Conservation (phyloP, 2,888 invertebrate species). For the Ctena decussata region DNA sequence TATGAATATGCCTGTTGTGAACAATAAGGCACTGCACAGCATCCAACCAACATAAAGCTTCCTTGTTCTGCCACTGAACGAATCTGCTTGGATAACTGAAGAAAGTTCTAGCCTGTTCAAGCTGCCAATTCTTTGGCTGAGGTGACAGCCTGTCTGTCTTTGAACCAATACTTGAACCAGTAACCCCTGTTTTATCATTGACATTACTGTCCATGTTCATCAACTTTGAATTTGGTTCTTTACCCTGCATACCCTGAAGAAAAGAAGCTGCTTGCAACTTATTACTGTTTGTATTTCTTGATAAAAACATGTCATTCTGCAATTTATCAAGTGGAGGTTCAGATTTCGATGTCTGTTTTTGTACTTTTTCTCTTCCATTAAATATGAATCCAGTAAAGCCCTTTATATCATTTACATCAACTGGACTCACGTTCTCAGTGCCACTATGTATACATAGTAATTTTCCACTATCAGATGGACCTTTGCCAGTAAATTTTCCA, state of each 20-base stretch:
- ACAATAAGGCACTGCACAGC: slow-evolving; percentile 81
- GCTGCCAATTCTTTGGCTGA: neutral
- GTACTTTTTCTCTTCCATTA: too few species aligned
- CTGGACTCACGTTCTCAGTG: too few species aligned
- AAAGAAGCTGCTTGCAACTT: too few species aligned
- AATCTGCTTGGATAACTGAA: slow-evolving; percentile 43
- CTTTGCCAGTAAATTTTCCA: too few species aligned
- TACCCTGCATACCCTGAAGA: too few species aligned
- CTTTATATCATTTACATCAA: too few species aligned
- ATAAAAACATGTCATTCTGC: neutral
- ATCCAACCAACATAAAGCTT: slow-evolving; percentile 86
- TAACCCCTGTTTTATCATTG: too few species aligned
- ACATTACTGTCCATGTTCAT: too few species aligned
- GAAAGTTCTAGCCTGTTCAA: neutral
- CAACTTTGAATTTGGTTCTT: too few species aligned
- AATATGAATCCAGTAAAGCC: neutral
- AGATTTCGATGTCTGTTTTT: neutral
- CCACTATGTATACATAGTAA: too few species aligned
- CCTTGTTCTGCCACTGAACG: slow-evolving; percentile 84
- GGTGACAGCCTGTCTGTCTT: neutral
- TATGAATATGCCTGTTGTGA: slow-evolving; percentile 73
- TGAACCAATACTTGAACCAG: neutral
- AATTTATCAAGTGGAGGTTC: neutral
- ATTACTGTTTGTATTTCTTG: too few species aligned
- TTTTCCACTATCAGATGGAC: too few species aligned